Conservation (phyloP, 2,113 vertebrate genomes). For the Symphodus melops region DNA sequence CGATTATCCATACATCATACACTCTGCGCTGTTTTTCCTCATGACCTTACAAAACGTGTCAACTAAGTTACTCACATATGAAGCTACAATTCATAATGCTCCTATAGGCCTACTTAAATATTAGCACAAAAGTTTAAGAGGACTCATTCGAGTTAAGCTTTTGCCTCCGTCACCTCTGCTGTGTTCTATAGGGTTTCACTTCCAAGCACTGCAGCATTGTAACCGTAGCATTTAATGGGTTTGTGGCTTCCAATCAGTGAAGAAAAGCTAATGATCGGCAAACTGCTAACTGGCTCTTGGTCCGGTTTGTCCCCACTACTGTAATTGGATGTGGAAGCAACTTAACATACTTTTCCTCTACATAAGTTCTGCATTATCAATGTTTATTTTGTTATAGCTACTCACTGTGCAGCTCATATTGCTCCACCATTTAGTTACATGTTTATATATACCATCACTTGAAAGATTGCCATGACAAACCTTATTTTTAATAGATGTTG, state of each 20-base stretch:
- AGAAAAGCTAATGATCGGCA: conserved; percentile 44
- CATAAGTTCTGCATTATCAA: too few species aligned
- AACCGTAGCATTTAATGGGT: conserved; percentile 36
- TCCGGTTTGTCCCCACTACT: not conserved
- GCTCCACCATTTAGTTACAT: too few species aligned
- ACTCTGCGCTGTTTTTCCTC: conserved; percentile 19
- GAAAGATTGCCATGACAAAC: too few species aligned
- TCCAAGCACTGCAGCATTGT: conserved; percentile 11
- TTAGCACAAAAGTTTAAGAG: not conserved
- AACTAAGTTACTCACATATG: conserved; percentile 14
- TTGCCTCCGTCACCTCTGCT: not conserved
- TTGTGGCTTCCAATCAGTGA: conserved; percentile 20
- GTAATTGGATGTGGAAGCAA: not conserved
- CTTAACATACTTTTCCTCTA: too few species aligned
- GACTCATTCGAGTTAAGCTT: not conserved
- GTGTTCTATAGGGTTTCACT: not conserved
- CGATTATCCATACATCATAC: conserved; percentile 22
- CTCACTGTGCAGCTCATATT: too few species aligned
- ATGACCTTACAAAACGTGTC: conserved; percentile 18
- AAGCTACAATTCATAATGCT: not conserved
- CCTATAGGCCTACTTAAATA: not conserved
- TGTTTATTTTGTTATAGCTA: too few species aligned
- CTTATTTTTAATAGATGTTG: too few species aligned
- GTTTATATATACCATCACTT: too few species aligned
- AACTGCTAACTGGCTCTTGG: conserved; percentile 2